Percentiles rank a stretch among this genome's conserved stretches.
Evolutionary conservation across 2,113 vertebrate species (phyloP).

Genomic region (Merops nubicus): DNA sequence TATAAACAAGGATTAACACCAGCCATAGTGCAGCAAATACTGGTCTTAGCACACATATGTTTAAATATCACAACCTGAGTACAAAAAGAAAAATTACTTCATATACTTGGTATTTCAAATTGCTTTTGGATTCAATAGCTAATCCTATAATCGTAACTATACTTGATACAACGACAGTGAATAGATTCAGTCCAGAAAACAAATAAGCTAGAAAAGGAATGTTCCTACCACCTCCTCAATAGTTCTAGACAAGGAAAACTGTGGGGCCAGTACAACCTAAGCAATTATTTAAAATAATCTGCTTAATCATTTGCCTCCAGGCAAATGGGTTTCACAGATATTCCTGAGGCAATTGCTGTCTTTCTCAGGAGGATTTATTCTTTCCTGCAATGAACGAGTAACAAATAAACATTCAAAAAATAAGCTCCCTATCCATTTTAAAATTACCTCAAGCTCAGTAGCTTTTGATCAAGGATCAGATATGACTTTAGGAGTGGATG

Average conservation of each 20-base stretch:
- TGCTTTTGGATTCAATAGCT: neutral
- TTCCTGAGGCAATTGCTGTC: neutral
- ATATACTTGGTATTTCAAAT: neutral
- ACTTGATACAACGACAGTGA: neutral
- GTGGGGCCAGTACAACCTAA: neutral
- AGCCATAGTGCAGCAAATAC: neutral
- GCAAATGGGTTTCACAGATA: neutral
- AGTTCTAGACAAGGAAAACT: neutral
- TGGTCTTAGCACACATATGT: neutral
- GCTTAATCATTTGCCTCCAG: neutral
- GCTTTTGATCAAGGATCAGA: neutral
- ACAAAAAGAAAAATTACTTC: constrained; percentile 20
- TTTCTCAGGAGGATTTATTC: neutral
- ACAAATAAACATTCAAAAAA: neutral
- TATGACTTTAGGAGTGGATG: neutral
- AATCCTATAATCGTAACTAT: neutral
- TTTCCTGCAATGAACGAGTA: neutral
- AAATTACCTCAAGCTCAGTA: neutral
- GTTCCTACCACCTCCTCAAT: neutral
- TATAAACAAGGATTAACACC: constrained; percentile 54
- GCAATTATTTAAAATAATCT: neutral
- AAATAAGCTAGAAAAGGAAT: neutral
- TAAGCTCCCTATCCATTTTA: neutral
- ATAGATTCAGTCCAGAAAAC: neutral
- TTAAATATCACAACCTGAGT: neutral